Percentiles rank a stretch among this genome's conserved stretches.
Evolutionary conservation across 2,113 vertebrate genomes (phyloP).

Genomic region (Tachysurus fulvidraco): DNA sequence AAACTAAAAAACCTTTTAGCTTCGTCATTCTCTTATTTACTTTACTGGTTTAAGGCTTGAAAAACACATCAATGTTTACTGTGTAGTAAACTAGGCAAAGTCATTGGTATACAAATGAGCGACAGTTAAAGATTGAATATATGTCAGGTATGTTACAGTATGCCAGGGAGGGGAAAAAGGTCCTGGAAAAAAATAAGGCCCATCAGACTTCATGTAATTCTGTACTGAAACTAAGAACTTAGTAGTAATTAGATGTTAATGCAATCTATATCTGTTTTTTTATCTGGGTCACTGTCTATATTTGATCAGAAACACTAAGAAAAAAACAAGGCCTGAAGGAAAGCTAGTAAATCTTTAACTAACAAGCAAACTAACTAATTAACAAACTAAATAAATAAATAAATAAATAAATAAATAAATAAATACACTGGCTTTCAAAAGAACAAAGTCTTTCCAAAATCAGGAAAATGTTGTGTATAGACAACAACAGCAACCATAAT

Average conservation of each 20-base stretch:
- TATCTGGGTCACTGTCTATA: neutral
- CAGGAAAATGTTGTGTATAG: neutral
- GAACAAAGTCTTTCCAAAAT: neutral
- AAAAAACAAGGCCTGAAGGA: too few species aligned
- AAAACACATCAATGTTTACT: constrained; percentile 26
- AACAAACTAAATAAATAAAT: neutral
- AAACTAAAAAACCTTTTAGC: neutral
- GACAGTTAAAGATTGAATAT: too few species aligned
- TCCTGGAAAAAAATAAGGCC: neutral
- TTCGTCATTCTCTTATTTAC: constrained; percentile 28
- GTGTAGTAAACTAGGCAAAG: constrained; percentile 25
- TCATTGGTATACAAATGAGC: constrained; percentile 6
- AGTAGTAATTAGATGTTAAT: neutral
- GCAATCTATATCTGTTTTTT: neutral
- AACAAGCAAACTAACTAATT: neutral
- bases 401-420: neutral
- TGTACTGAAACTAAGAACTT: neutral
- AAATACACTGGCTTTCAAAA: neutral
- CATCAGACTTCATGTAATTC: neutral
- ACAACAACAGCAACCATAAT: neutral
- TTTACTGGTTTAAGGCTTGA: constrained; percentile 28
- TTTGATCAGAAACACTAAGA: neutral
- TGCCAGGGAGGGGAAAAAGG: neutral
- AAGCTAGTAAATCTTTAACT: neutral
- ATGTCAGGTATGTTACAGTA: too few species aligned